Base-by-base conservation (phyloP, 2,797 vertebrate species). In the Sebastes cheni region DNA sequence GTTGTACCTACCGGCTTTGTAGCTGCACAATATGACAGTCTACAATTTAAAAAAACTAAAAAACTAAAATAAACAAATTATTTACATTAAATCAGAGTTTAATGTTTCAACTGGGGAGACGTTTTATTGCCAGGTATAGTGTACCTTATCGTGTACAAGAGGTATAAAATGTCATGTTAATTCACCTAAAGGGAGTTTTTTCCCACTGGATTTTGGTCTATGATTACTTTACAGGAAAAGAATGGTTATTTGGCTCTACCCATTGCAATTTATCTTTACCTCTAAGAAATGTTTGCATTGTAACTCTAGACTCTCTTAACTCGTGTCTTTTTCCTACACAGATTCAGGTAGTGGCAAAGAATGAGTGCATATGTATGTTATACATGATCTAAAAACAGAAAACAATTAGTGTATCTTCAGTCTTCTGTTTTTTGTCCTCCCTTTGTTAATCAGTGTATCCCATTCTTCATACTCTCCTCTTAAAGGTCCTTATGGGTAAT, bases 121-220 rank as follows among this genome's bases (percentile, higher is more conserved):
- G 0, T 23, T 67, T 46, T 30, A 27, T 13, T 36, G 22, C 0
- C 58, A 25, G 29, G 20, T 14, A 27, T 20, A 27, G 3, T 23
- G 1, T 2, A 39, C 1, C 34, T 56, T 2, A 69, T 23, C 5
- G 1, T 30, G 20, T 22, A 22, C 50, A 68, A 16, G 1, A 54
- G 20, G 0, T 32, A 9, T 14, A 46, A 8, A 0, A 46, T 46
- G 42, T 0, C 42, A 46, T 46, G 42, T 0, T 46, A 8, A 18
- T 46, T 0, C 0, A 4, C 42, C 42, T 18, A 18, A 18, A 18
- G 42, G 16, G 42, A 46, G 20, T 7, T n/a, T n/a, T 1, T 52
- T 8, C 0, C 5, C 20, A 52, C 50, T 52, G 50, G 50, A 52
- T 20, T 52, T 10, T 4, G 50, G 2, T 61, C 29, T 30, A 12